A percentile compares a stretch with the other conserved stretches of the same genome.
These are phyloP conservation scores for Bettongia penicillata DNA, from an alignment of 2,113 vertebrate species.

Conservation along the genomic window DNA sequence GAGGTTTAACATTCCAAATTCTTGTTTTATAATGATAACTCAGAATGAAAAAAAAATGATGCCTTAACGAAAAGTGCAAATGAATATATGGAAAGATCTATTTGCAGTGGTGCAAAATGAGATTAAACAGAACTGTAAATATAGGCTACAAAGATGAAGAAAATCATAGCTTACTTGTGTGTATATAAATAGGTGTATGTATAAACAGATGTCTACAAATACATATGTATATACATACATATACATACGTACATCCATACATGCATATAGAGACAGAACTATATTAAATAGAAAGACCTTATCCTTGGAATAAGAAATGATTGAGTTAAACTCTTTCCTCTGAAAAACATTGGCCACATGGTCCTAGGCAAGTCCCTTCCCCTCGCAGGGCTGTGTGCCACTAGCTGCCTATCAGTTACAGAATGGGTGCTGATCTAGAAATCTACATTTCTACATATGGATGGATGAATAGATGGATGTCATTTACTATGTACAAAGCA, in stretches of 20 bases:
- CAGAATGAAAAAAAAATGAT: slow-evolving; percentile 16
- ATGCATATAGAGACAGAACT: not conserved
- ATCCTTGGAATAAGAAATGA: not conserved
- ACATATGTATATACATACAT: too few species aligned
- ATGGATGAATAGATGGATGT: too few species aligned
- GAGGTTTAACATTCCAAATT: slow-evolving; percentile 45
- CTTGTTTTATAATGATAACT: slow-evolving; percentile 53
- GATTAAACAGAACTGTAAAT: not conserved
- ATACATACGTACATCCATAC: not conserved
- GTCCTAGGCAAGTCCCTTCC: too few species aligned
- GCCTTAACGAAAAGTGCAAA: not conserved
- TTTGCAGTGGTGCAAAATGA: not conserved
- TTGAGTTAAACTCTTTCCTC: not conserved
- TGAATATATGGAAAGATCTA: not conserved
- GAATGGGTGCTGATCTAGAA: not conserved
- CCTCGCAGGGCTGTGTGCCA: too few species aligned
- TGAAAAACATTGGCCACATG: too few species aligned
- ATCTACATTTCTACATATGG: not conserved
- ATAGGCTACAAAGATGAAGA: not conserved
- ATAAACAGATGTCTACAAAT: too few species aligned
- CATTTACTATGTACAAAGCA: too few species aligned
- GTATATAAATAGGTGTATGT: too few species aligned
- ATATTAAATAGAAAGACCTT: not conserved
- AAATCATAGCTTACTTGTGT: too few species aligned
- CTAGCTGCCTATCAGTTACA: not conserved